Base-by-base conservation (phyloP, 2,888 invertebrate genomes). In the Ditylenchus weischeri region DNA sequence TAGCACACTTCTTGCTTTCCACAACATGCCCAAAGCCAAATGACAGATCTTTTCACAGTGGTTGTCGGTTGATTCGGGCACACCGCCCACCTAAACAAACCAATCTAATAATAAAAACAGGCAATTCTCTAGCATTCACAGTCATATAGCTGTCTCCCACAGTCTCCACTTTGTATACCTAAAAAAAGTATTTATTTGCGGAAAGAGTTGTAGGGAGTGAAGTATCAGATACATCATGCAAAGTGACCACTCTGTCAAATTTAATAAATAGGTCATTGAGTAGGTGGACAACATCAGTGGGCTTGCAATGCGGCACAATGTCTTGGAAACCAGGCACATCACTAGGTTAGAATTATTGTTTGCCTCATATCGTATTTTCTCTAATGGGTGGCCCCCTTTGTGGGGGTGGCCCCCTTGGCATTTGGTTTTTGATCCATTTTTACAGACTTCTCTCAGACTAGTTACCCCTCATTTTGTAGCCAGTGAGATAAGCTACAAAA, bases 281-380 rank as follows among this genome's bases (percentile, higher is more conserved):
- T 57, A 79, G 60, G 13, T 67, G 70, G 7, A 79, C 79, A 57
- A 79, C 71, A 29, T 75, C 77, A 54, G 71, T 72, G 1, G 79
- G 79, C 36, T 78, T 72, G 66, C 81, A 80, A 4, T 78, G 72
- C 5, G 83, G 78, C 0, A 84, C 83, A 54, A 84, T 84, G 68
- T 78, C 78, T 59, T 84, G 84, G 71, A 84, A 84, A 7, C 78
- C 79, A 43, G 84, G 84, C 15, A 84, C 83, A 72, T 84, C 84
- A 50, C 82, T 29, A 29, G 29, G 29, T 29, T 29, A 29, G 29
- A 29, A 29, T 29, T 29, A 29, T 2, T 29, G n/a, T 29, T 29
- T 29, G 29, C 5, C 29, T 29, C 29, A 29, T 29, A 29, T 29
- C 29, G 29, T 4, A 29, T 29, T 79, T 29, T 29, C 29, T 29